Evolutionary conservation across 2,797 vertebrate species (phyloP).

Genomic region (Argyrosomus regius): DNA sequence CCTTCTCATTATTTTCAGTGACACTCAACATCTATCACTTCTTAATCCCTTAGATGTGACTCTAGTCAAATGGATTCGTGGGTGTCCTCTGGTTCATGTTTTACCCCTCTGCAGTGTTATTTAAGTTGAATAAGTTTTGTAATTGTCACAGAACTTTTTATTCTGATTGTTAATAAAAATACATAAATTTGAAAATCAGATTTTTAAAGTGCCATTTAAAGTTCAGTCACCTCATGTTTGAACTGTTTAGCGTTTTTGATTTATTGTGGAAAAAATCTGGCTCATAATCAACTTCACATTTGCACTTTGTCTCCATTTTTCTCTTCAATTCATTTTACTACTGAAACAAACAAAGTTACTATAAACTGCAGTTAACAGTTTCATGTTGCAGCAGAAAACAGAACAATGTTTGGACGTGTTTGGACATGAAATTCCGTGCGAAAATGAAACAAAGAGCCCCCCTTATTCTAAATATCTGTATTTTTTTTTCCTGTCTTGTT

Average conservation of each 20-base stretch:
- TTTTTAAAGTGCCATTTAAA: conserved; percentile 2
- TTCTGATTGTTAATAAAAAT: neutral
- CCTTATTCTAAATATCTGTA: neutral
- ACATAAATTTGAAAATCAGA: neutral
- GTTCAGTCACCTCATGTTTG: conserved; percentile 2
- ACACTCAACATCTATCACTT: neutral
- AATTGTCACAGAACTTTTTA: neutral
- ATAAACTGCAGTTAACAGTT: neutral
- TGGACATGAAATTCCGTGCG: neutral
- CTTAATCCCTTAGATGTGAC: conserved; percentile 1
- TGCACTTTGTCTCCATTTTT: conserved; percentile 9
- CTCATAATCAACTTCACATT: conserved; percentile 10
- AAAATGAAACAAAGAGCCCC: conserved; percentile 7
- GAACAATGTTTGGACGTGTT: conserved; percentile 3
- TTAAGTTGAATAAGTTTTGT: neutral
- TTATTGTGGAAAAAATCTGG: neutral
- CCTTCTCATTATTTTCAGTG: neutral
- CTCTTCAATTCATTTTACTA: neutral
- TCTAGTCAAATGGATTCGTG: neutral
- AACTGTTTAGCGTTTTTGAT: conserved; percentile 1
- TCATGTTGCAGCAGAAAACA: neutral
- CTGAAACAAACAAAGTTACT: neutral
- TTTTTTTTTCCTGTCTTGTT: conserved; percentile 19
- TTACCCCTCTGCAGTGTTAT: neutral
- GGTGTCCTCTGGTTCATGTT: neutral